Conservation (phyloP, 2,888 invertebrate genomes). For the Rhagophthalmus giganteus region DNA sequence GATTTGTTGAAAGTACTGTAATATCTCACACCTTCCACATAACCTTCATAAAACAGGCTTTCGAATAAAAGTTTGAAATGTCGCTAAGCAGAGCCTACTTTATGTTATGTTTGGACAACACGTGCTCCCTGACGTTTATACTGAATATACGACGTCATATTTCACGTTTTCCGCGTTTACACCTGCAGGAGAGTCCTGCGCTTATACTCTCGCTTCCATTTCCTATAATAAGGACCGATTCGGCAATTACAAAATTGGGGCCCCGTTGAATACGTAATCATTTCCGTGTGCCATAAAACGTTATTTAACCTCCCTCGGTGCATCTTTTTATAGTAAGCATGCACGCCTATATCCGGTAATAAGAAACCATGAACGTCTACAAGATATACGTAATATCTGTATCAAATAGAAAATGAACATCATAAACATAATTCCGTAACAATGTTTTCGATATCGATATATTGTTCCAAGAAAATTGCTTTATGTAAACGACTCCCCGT, state of each 20-base stretch:
- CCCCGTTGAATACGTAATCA: not conserved
- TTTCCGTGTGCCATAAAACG: too few species aligned
- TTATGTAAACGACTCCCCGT: conserved; percentile 46
- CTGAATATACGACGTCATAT: conserved; percentile 51
- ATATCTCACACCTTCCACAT: conserved; percentile 29
- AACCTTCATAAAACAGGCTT: conserved; percentile 40
- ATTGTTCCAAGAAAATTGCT: conserved; percentile 43
- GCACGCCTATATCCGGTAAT: not conserved
- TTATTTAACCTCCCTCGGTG: too few species aligned
- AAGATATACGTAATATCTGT: conserved; percentile 10
- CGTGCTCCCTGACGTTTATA: conserved; percentile 52
- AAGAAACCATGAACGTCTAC: conserved; percentile 5
- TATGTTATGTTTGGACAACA: conserved; percentile 54
- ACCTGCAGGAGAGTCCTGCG: conserved; percentile 16
- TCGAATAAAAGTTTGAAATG: conserved; percentile 49
- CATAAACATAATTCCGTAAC: conserved; percentile 37
- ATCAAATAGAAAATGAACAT: conserved; percentile 16
- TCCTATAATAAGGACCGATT: too few species aligned
- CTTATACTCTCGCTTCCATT: conserved; percentile 14
- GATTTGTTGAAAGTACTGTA: conserved; percentile 28
- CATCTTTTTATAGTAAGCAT: not conserved
- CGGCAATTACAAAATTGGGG: too few species aligned
- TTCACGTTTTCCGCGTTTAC: conserved; percentile 47
- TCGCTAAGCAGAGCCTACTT: conserved; percentile 50
- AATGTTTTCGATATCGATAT: conserved; percentile 39